Evolutionary conservation across 2,113 vertebrate genomes (phyloP).

Genomic region (Casuarius casuarius): DNA sequence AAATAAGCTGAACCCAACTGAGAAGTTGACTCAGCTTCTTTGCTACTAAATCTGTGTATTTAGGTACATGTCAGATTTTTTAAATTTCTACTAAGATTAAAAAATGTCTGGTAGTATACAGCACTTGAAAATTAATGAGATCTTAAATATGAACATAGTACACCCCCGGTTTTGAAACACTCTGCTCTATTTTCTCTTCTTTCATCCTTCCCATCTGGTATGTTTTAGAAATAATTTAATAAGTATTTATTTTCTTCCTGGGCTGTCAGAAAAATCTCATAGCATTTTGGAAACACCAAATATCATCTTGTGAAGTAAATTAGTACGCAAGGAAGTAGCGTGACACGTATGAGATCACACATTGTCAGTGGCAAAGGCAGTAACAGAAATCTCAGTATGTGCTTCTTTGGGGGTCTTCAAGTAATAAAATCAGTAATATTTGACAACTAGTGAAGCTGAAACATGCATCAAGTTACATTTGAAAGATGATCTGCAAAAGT

Average conservation of each 20-base stretch:
- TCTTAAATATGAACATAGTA: conserved; percentile 7
- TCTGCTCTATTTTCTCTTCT: conserved; percentile 24
- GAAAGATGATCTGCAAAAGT: background rate
- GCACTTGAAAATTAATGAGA: conserved; percentile 27
- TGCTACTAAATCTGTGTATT: background rate
- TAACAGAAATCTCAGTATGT: background rate
- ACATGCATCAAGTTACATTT: background rate
- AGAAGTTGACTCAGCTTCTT: background rate
- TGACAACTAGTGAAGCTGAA: background rate
- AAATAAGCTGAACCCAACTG: background rate
- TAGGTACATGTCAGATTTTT: background rate
- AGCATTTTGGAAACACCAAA: conserved; percentile 27
- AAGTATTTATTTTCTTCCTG: conserved; percentile 41
- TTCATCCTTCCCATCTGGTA: conserved; percentile 42
- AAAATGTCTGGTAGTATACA: background rate
- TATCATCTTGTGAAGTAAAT: conserved; percentile 25
- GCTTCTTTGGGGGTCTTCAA: background rate
- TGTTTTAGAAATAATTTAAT: conserved; percentile 6
- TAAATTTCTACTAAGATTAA: background rate
- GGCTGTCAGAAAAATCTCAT: conserved; percentile 21
- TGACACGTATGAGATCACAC: conserved; percentile 24
- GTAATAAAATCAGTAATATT: background rate
- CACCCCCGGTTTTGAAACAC: conserved; percentile 25
- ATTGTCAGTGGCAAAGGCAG: conserved; percentile 8
- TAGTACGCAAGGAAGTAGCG: background rate